Evolutionary conservation across 2,113 vertebrate genomes (phyloP).

Genomic region (Silurus asotus): DNA sequence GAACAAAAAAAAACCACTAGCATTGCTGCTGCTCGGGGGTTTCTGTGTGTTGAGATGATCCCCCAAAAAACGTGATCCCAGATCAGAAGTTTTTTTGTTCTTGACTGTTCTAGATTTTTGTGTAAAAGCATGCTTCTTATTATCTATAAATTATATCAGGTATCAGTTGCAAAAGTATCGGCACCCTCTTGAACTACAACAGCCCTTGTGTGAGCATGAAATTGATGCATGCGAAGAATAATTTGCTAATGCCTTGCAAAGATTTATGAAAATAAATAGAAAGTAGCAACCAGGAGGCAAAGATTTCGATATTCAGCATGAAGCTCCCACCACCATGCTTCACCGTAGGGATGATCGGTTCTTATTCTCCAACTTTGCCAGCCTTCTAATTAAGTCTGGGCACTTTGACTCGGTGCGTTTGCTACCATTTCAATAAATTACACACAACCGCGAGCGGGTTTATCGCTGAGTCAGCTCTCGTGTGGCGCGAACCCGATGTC

Average conservation of each 20-base stretch:
- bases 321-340: conserved; percentile 3
- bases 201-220: background rate
- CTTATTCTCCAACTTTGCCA: background rate
- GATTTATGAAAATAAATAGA: too few relatives aligned
- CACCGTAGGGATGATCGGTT: background rate
- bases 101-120: background rate
- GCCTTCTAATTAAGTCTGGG: background rate
- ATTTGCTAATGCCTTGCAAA: too few relatives aligned
- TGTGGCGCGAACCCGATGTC: conserved; percentile 26
- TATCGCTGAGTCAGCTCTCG: conserved; percentile 50
- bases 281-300: background rate
- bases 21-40: background rate
- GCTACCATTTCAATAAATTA: background rate
- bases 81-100: background rate
- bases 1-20: background rate
- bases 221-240: too few relatives aligned
- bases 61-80: background rate
- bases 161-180: background rate
- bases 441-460: background rate
- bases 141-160: background rate
- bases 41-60: background rate
- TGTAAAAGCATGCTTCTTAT: background rate
- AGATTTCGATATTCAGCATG: background rate
- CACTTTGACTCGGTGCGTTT: background rate
- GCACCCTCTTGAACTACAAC: background rate